Evolutionary conservation across 2,797 vertebrate species (phyloP).

Genomic region (Falco concolor): DNA sequence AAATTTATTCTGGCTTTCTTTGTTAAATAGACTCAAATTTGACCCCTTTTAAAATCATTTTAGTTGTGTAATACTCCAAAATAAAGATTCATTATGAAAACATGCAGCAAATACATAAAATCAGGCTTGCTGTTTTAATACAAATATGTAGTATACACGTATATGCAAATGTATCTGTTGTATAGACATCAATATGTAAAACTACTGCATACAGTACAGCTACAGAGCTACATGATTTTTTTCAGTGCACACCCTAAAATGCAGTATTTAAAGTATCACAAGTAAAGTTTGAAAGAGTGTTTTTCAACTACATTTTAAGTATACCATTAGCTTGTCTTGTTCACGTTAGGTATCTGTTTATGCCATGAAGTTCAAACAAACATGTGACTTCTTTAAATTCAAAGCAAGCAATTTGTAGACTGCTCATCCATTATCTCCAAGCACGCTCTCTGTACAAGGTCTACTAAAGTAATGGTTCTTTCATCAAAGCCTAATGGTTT

Average conservation of each 20-base stretch:
- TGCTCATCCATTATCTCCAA: constrained; percentile 72
- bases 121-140: background rate
- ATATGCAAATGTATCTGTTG: background rate
- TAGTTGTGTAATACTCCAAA: background rate
- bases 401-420: constrained; percentile 67
- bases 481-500: constrained; percentile 80
- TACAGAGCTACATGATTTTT: background rate
- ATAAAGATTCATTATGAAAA: background rate
- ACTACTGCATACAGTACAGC: background rate
- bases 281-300: background rate
- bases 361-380: constrained; percentile 64
- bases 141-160: background rate
- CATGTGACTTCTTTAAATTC: constrained; percentile 71
- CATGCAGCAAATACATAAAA: background rate
- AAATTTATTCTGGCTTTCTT: background rate
- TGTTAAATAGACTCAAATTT: background rate
- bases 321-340: constrained; percentile 29
- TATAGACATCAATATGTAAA: background rate
- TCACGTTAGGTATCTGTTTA: constrained; percentile 48
- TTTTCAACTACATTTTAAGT: constrained; percentile 12
- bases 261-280: background rate
- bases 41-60: background rate
- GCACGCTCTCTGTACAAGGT: constrained; percentile 50
- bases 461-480: constrained; percentile 72
- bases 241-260: background rate